Base-by-base conservation (phyloP, 2,888 invertebrate genomes). In the Pristionchus entomophagus region DNA sequence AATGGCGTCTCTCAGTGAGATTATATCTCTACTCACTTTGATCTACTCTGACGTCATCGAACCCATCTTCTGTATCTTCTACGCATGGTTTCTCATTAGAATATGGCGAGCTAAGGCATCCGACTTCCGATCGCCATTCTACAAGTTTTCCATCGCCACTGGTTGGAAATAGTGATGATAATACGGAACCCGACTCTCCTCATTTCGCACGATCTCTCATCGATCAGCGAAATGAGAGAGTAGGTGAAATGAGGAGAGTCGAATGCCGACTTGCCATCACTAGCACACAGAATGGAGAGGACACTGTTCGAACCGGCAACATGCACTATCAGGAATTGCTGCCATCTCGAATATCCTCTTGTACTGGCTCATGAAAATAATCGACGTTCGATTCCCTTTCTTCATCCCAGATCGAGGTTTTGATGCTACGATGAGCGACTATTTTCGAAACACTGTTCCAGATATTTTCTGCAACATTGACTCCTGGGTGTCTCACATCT, bases 141-240 rank as follows among this genome's bases (percentile, higher is more conserved):
- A 69, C 65, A 38, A 38, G 65, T 69, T 69, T 38, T 69, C 65
- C 26, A 38, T 69, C 5, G 65, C 65, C 32, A 65, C 65, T 19
- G 65, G 65, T 65, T 3, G 32, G 29, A n/a, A n/a, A n/a, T n/a
- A n/a, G n/a, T n/a, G n/a, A n/a, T n/a, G n/a, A n/a, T n/a, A n/a
- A n/a, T n/a, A n/a, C n/a, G n/a, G n/a, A n/a, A n/a, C n/a, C n/a
- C n/a, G n/a, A n/a, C n/a, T n/a, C n/a, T n/a, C n/a, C n/a, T n/a
- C n/a, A n/a, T n/a, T n/a, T n/a, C n/a, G n/a, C n/a, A n/a, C n/a
- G n/a, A n/a, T n/a, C n/a, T n/a, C n/a, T n/a, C n/a, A n/a, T n/a
- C n/a, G n/a, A n/a, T n/a, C n/a, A n/a, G n/a, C n/a, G n/a, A n/a
- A n/a, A n/a, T n/a, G n/a, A n/a, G n/a, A n/a, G n/a, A n/a, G n/a